Percentiles rank a stretch among this genome's conserved stretches.
These are phyloP conservation scores for Entomyzon cyanotis DNA, from an alignment of 2,113 vertebrate genomes.

Conservation along the genomic window DNA sequence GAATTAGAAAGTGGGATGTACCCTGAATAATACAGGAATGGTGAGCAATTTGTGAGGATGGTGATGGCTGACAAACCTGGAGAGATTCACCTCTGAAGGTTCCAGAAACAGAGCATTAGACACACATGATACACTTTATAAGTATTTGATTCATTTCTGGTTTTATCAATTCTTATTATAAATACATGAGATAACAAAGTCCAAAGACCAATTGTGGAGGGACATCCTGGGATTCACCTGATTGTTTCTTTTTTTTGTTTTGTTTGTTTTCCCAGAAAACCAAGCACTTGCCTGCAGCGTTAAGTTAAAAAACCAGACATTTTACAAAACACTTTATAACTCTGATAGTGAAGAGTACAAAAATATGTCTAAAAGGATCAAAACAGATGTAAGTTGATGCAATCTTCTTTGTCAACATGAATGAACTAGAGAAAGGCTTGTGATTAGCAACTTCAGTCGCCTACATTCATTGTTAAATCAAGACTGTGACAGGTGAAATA, in stretches of 20 bases:
- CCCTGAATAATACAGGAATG: not conserved
- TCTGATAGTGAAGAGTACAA: not conserved
- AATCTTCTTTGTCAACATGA: not conserved
- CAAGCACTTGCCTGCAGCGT: constrained; percentile 4
- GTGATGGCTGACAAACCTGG: not conserved
- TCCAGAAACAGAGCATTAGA: not conserved
- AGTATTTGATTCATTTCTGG: not conserved
- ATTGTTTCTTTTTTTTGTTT: not conserved
- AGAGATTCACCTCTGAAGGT: not conserved
- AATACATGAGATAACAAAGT: not conserved
- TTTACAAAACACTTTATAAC: constrained; percentile 22
- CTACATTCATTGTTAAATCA: not conserved
- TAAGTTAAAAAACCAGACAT: not conserved
- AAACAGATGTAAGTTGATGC: constrained; percentile 22
- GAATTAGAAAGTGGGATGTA: not conserved
- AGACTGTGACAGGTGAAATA: not conserved
- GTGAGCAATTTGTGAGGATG: not conserved
- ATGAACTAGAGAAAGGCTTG: not conserved
- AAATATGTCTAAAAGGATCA: not conserved
- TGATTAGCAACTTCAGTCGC: not conserved
- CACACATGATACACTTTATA: not conserved
- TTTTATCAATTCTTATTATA: not conserved
- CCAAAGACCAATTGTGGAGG: not conserved
- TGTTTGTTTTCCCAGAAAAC: not conserved
- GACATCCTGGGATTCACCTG: not conserved